Evolutionary conservation across 2,888 invertebrate genomes (phyloP).

Genomic region (Platerodrilus igneus): DNA sequence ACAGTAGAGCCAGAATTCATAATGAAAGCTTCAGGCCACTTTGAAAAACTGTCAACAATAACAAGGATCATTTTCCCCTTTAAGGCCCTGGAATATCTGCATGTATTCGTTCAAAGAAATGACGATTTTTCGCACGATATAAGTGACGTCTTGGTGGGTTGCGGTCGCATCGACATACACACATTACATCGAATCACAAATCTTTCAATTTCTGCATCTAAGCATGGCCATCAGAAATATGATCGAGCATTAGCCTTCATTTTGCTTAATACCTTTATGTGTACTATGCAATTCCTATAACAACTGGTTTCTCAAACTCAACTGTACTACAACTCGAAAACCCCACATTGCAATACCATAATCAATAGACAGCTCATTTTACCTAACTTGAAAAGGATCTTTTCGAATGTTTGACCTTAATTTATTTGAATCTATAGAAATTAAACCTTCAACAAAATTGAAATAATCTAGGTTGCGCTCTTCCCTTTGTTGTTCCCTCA

Average conservation of each 20-base stretch:
- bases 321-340: too few relatives aligned
- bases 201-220: constrained; percentile 21
- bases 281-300: too few relatives aligned
- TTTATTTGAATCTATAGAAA: too few relatives aligned
- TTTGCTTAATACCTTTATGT: background rate
- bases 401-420: too few relatives aligned
- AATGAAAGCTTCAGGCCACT: constrained; percentile 22
- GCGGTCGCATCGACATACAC: constrained; percentile 1
- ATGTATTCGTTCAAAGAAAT: constrained; percentile 20
- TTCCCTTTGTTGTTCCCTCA: too few relatives aligned
- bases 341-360: too few relatives aligned
- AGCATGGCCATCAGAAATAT: constrained; percentile 19
- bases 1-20: constrained; percentile 15
- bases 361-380: too few relatives aligned
- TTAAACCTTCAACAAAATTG: too few relatives aligned
- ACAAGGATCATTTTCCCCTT: constrained; percentile 19
- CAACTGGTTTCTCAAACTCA: too few relatives aligned
- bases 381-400: too few relatives aligned
- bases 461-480: too few relatives aligned
- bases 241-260: constrained; percentile 2
- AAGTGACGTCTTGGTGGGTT: constrained; percentile 16
- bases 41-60: constrained; percentile 20
- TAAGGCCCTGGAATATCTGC: constrained; percentile 24
- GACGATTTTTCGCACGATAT: constrained; percentile 13
- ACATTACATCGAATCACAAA: constrained; percentile 14